Evolutionary conservation across 2,888 invertebrate genomes (phyloP).

Genomic region (Psococerastis gibbosa): DNA sequence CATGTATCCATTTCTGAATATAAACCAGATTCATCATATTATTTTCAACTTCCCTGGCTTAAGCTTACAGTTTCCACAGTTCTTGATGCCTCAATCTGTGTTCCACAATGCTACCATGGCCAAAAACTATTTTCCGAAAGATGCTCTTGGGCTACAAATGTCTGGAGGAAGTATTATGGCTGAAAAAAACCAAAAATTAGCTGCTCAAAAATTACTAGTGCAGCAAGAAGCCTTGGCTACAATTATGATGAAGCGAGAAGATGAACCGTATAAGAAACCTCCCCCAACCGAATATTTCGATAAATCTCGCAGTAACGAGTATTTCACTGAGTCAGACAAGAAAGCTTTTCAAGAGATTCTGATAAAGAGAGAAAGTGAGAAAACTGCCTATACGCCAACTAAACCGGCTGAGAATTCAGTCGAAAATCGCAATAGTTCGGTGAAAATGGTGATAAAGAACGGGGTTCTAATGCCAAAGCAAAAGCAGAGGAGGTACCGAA

Average conservation of each 20-base stretch:
- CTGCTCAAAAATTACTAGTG: constrained; percentile 18
- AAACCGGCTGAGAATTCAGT: constrained; percentile 25
- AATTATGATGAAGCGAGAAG: constrained; percentile 8
- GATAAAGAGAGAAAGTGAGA: constrained; percentile 20
- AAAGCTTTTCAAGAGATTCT: constrained; percentile 5
- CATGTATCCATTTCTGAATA: constrained; percentile 5
- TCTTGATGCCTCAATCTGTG: constrained; percentile 39
- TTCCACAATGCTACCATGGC: constrained; percentile 28
- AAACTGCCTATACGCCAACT: constrained; percentile 30
- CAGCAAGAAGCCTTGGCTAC: constrained; percentile 19
- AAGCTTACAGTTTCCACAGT: constrained; percentile 35
- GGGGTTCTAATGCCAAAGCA: constrained; percentile 81
- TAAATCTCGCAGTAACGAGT: background rate
- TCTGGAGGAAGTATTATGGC: constrained; percentile 42
- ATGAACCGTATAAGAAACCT: constrained; percentile 1
- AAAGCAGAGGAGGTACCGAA: constrained; percentile 74
- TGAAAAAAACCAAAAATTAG: constrained; percentile 18
- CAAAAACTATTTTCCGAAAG: constrained; percentile 46
- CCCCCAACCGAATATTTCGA: background rate
- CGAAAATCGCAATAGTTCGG: constrained; percentile 30
- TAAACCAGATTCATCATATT: constrained; percentile 5
- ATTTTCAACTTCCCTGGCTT: constrained; percentile 6
- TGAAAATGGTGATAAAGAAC: constrained; percentile 81
- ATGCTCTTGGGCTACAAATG: constrained; percentile 43
- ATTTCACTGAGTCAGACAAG: constrained; percentile 8